Evolutionary conservation across 2,797 vertebrate genomes (phyloP).

Genomic region (Muscicapa striata): DNA sequence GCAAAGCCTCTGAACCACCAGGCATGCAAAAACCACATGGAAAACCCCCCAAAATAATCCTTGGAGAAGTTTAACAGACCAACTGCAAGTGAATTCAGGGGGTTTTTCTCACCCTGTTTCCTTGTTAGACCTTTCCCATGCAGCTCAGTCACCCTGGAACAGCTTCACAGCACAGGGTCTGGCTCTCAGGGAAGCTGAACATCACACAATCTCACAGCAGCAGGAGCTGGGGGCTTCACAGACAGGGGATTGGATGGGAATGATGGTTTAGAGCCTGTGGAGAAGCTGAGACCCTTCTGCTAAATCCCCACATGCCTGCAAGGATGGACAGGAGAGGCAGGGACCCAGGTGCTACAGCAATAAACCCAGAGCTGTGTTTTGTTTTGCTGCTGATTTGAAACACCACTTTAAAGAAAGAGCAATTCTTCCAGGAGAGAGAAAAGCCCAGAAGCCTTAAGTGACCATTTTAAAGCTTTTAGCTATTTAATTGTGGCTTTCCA

Average conservation of each 20-base stretch:
- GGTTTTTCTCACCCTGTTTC: neutral
- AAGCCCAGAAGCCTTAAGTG: conserved; percentile 7
- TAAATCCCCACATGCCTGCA: neutral
- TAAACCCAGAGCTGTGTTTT: neutral
- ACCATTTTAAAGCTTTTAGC: conserved; percentile 38
- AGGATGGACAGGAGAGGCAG: neutral
- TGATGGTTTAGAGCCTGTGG: neutral
- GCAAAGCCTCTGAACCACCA: neutral
- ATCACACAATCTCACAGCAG: neutral
- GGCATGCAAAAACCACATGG: neutral
- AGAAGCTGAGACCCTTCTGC: neutral
- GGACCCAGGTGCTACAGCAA: neutral
- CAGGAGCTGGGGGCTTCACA: neutral
- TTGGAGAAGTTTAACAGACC: neutral
- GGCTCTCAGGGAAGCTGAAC: neutral
- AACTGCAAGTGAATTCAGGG: neutral
- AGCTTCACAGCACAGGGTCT: neutral
- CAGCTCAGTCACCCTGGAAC: neutral
- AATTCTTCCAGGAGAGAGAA: neutral
- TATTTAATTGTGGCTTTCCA: conserved; percentile 47
- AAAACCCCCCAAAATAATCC: accelerated
- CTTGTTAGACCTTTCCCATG: neutral
- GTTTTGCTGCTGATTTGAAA: accelerated
- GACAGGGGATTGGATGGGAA: neutral
- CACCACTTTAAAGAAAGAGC: neutral